Evolutionary conservation across 64 coral and sea anemone genomes (phyloP).

Genomic region (Cladopsammia gracilis): DNA sequence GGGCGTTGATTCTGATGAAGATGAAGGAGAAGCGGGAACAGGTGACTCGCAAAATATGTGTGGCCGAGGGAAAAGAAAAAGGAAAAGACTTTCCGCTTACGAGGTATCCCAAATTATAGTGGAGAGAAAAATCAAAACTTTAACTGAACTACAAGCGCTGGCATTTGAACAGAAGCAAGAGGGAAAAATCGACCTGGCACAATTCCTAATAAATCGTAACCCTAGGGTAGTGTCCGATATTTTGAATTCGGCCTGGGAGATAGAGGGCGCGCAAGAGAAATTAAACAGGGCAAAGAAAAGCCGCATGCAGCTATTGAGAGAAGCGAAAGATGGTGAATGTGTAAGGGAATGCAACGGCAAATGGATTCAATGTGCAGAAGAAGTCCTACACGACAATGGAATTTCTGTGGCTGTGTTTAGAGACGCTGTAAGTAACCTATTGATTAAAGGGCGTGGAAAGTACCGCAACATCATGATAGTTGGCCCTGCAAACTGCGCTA

Average conservation of each 20-base stretch:
- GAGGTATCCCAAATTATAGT: background rate
- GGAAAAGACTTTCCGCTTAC: constrained; percentile 9
- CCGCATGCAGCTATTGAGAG: background rate
- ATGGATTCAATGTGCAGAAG: background rate
- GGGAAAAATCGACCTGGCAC: background rate
- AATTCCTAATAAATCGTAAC: background rate
- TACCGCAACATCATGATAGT: too few relatives aligned
- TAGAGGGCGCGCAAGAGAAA: background rate
- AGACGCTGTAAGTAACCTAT: too few relatives aligned
- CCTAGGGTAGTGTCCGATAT: background rate
- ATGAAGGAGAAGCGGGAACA: background rate
- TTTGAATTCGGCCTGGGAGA: background rate
- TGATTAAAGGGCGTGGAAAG: background rate
- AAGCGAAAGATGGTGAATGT: background rate
- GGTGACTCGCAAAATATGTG: background rate
- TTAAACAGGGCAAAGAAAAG: background rate
- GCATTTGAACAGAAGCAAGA: constrained; percentile 38
- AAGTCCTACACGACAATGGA: too few relatives aligned
- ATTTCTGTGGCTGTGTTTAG: too few relatives aligned
- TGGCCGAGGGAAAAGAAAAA: background rate
- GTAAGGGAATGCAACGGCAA: background rate
- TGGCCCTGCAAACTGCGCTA: too few relatives aligned
- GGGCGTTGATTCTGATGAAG: background rate
- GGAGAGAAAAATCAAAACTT: background rate
- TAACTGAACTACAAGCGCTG: background rate